These are phyloP conservation scores for Drosophila kuntzei DNA, from an alignment of 2,888 invertebrate genomes.

Conservation along the genomic window DNA sequence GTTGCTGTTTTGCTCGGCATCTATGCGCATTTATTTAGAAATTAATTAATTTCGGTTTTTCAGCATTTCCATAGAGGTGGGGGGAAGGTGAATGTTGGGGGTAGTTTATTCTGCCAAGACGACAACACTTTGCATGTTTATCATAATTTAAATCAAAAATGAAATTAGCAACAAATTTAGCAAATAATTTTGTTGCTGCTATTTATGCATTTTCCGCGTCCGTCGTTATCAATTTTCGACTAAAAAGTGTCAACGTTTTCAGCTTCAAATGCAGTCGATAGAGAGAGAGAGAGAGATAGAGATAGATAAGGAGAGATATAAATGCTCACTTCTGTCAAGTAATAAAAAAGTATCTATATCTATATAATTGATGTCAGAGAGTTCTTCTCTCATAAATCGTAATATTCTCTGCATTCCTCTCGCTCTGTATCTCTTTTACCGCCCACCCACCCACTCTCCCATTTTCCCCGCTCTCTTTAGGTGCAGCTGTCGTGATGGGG, in stretches of 20 bases:
- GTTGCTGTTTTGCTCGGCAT: slow-evolving; percentile 24
- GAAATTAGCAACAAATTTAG: slow-evolving; percentile 65
- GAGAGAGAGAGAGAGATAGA: slow-evolving; percentile 4
- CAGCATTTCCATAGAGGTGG: slow-evolving; percentile 4
- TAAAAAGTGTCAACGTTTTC: slow-evolving; percentile 50
- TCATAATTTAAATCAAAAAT: slow-evolving; percentile 71
- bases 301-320: not conserved
- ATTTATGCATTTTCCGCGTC: slow-evolving; percentile 58
- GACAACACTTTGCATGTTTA: slow-evolving; percentile 64
- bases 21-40: slow-evolving; percentile 58
- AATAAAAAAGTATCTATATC: slow-evolving; percentile 22
- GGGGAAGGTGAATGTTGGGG: not conserved
- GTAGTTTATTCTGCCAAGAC: slow-evolving; percentile 19
- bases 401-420: slow-evolving; percentile 14
- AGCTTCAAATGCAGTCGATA: slow-evolving; percentile 11
- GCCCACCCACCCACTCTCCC: not conserved
- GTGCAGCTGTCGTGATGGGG: slow-evolving; percentile 35
- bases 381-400: slow-evolving; percentile 11
- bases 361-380: slow-evolving; percentile 32
- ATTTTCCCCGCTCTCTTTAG: slow-evolving; percentile 9
- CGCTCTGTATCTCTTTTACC: slow-evolving; percentile 2
- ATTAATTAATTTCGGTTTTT: slow-evolving; percentile 62
- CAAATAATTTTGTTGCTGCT: slow-evolving; percentile 12
- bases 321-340: slow-evolving; percentile 8
- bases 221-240: slow-evolving; percentile 61